These are phyloP conservation scores for Idaea aversata DNA, from an alignment of 2,888 invertebrate genomes.

Conservation along the genomic window DNA sequence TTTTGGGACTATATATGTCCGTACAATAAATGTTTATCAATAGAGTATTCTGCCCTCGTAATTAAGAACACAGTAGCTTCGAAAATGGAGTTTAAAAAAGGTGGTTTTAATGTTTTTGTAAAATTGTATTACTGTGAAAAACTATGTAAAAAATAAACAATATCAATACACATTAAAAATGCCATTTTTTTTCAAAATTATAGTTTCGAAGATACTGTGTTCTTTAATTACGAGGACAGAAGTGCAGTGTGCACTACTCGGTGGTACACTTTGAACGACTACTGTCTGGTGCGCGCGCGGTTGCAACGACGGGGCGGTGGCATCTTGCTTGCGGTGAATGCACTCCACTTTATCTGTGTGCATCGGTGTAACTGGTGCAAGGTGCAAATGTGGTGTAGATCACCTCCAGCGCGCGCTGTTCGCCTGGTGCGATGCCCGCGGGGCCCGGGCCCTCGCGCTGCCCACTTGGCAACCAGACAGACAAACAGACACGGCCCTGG, in stretches of 20 bases:
- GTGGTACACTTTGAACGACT: background rate
- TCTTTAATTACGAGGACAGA: background rate
- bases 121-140: too few relatives aligned
- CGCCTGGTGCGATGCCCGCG: slow-evolving; percentile 70
- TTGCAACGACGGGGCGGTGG: background rate
- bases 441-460: slow-evolving; percentile 55
- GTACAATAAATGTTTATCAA: too few relatives aligned
- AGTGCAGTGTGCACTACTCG: background rate
- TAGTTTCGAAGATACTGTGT: too few relatives aligned
- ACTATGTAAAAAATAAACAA: too few relatives aligned
- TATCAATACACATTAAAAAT: too few relatives aligned
- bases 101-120: too few relatives aligned
- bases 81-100: too few relatives aligned
- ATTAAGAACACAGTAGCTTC: too few relatives aligned
- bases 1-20: too few relatives aligned
- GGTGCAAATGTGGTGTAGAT: slow-evolving; percentile 17
- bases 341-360: slow-evolving; percentile 9
- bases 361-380: slow-evolving; percentile 3
- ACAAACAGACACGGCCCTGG: slow-evolving; percentile 47
- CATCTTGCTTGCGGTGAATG: slow-evolving; percentile 8
- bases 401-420: slow-evolving; percentile 46
- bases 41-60: too few relatives aligned
- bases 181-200: too few relatives aligned
- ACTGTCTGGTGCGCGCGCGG: background rate
- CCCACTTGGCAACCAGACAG: slow-evolving; percentile 73